phyloP scores from a whole-genome alignment of 2,113 vertebrate genomes.

The Trogon melanurus region DNA sequence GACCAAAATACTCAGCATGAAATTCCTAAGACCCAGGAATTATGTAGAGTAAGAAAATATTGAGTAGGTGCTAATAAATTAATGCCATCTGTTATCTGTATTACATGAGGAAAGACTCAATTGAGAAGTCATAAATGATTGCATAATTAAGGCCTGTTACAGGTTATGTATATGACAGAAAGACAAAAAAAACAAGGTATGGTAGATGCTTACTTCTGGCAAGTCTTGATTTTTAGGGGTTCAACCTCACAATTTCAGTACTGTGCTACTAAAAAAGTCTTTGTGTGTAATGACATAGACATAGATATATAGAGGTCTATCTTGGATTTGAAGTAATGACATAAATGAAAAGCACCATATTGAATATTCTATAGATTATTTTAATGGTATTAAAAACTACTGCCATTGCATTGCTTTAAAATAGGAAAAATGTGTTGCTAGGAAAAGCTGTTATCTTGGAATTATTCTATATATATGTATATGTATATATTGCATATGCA shows the following conservation, averaged over 20 bases:
- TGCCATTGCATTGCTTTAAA: background rate
- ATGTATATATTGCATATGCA: background rate
- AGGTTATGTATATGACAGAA: background rate
- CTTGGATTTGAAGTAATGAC: background rate
- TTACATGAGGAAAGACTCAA: background rate
- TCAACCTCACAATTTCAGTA: background rate
- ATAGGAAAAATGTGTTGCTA: background rate
- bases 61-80: background rate
- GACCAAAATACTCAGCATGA: background rate
- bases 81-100: background rate
- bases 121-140: background rate
- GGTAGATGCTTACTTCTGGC: background rate
- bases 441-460: background rate
- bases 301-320: background rate
- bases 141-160: background rate
- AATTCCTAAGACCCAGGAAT: background rate
- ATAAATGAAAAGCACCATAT: background rate
- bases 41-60: background rate
- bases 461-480: background rate
- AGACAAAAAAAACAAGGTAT: background rate
- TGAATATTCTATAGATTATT: background rate
- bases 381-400: background rate
- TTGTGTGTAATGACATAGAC: background rate
- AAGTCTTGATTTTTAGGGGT: background rate
- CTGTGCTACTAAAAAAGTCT: background rate